Evolutionary conservation across 2,797 vertebrate genomes (phyloP), one percentile per base, ranked within the genome.

Genomic region (Todus mexicanus): DNA sequence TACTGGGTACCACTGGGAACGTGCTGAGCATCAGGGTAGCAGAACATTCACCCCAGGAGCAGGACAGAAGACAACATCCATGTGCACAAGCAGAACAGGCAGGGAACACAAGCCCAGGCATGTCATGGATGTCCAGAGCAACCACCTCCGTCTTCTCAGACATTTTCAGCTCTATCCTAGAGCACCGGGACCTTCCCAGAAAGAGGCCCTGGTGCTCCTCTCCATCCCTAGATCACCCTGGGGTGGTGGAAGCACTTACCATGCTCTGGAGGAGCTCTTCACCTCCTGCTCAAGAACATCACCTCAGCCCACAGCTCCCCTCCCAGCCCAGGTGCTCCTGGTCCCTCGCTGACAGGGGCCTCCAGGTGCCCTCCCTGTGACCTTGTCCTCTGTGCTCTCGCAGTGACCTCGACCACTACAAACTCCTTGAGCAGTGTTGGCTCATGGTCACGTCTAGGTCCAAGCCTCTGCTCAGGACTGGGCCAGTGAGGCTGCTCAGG

Each of bases 1-100:
- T 11, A 35, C 53, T 22, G 37, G 18, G 14, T 79, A 16, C 31
- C 33, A 38, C 21, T 12, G 26, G 48, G 75, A 69, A 48, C n/a
- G 31, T 4, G 3, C 33, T 15, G 19, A 78, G 16, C 37, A 74
- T 5, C 38, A 37, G 15, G 4, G 15, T 8, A 75, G 35, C 38
- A 76, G 37, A 43, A 69, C 8, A 57, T 7, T 13, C 29, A 14
- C n/a, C 13, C 43, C 38, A 81, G 61, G 17, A 61, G 18, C 4
- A 3, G 25, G 16, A 3, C 79, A 84, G 73, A 60, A 43, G 47
- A 61, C 3, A 56, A 5, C 54, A n/a, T n/a, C n/a, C 45, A 19
- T 0, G 8, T 12, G 18, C 40, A 53, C n/a, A 72, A 54, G 22
- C 1, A 0, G n/a, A n/a, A n/a, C n/a, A n/a, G n/a, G n/a, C n/a